These are phyloP conservation scores for Talpa occidentalis DNA, from an alignment of 2,113 vertebrate genomes.

Conservation along the genomic window DNA sequence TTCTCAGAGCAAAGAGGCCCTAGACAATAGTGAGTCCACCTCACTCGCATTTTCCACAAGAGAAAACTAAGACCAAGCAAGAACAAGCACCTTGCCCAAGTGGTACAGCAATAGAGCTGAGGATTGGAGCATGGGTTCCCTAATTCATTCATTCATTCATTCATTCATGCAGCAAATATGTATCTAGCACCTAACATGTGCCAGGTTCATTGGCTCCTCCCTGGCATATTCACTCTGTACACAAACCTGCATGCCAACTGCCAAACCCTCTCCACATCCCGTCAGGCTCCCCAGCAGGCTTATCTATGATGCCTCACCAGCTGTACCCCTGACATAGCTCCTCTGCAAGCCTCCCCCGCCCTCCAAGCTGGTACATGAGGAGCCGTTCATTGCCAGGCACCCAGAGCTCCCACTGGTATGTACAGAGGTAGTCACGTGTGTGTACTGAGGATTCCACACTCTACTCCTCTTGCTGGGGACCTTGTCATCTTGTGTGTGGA, in stretches of 20 bases:
- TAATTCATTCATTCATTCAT: background rate
- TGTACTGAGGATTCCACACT: background rate
- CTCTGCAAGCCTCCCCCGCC: background rate
- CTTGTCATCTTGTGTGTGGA: accelerated
- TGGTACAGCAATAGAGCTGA: background rate
- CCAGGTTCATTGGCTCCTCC: background rate
- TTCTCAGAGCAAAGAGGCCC: background rate
- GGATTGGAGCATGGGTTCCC: background rate
- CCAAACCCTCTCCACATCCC: background rate
- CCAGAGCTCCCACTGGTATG: background rate
- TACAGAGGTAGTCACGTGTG: background rate
- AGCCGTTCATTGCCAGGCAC: background rate
- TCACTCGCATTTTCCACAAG: background rate
- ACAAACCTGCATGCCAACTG: background rate
- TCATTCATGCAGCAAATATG: background rate
- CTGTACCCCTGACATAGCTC: background rate
- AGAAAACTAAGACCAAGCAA: background rate
- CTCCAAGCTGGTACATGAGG: background rate
- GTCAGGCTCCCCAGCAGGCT: background rate
- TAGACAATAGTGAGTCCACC: background rate
- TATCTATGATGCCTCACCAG: background rate
- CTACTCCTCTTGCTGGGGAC: background rate
- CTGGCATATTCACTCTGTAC: background rate
- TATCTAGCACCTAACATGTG: background rate
- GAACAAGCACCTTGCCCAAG: background rate